These are phyloP conservation scores for Pseudomyrmex dendroicus DNA, from an alignment of 1,140 invertebrate genomes.

Conservation along the genomic window DNA sequence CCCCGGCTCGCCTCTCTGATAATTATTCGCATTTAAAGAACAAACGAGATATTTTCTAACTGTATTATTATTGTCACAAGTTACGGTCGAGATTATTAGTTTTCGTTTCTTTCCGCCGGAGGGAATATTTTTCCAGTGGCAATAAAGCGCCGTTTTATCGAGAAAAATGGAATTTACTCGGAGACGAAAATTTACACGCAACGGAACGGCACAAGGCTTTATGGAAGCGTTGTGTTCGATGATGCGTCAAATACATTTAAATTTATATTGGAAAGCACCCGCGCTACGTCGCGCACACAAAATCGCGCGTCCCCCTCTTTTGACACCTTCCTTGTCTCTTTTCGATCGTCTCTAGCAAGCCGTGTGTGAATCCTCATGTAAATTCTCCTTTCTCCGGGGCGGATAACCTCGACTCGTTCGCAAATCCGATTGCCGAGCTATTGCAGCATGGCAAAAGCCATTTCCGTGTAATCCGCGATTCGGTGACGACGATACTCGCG, in stretches of 20 bases:
- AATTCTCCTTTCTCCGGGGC: slow-evolving; percentile 66
- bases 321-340: neutral
- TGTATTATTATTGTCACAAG: neutral
- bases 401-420: slow-evolving; percentile 68
- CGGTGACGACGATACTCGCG: slow-evolving; percentile 52
- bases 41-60: neutral
- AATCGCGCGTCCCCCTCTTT: slow-evolving; percentile 27
- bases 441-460: slow-evolving; percentile 66
- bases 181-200: slow-evolving; percentile 34
- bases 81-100: neutral
- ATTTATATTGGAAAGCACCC: slow-evolving; percentile 43
- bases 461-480: slow-evolving; percentile 66
- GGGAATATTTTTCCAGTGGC: neutral
- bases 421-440: slow-evolving; percentile 70
- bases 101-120: neutral
- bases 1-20: neutral
- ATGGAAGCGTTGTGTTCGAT: slow-evolving; percentile 41
- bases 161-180: slow-evolving; percentile 47
- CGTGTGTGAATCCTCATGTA: slow-evolving; percentile 72
- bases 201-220: slow-evolving; percentile 12
- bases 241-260: slow-evolving; percentile 62
- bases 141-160: slow-evolving; percentile 33
- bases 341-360: slow-evolving; percentile 45
- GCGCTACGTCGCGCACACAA: slow-evolving; percentile 21
- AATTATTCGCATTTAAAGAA: neutral